phyloP scores from a whole-genome alignment of 2,888 invertebrate species.

The Torymus tubicola region DNA sequence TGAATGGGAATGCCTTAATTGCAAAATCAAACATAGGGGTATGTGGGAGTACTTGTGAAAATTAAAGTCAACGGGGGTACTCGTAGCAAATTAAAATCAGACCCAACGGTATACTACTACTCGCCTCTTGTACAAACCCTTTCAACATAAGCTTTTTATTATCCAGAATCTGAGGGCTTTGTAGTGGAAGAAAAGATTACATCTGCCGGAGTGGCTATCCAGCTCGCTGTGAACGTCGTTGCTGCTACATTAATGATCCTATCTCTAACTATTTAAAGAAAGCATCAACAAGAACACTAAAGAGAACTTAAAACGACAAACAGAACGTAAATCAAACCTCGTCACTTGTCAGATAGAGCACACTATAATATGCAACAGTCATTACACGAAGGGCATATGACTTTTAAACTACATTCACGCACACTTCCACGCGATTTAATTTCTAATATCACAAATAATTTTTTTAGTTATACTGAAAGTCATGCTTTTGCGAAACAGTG shows the following conservation, averaged over 20 bases:
- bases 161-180: slow-evolving; percentile 73
- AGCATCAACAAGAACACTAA: slow-evolving; percentile 26
- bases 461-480: too few species aligned
- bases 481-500: too few species aligned
- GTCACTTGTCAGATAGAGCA: slow-evolving; percentile 22
- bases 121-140: slow-evolving; percentile 38
- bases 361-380: too few species aligned
- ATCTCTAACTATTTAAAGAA: slow-evolving; percentile 67
- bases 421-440: too few species aligned
- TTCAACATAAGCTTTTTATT: slow-evolving; percentile 67
- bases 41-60: slow-evolving; percentile 54
- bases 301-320: slow-evolving; percentile 8
- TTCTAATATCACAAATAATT: too few species aligned
- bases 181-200: slow-evolving; percentile 69
- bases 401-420: too few species aligned
- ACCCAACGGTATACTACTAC: slow-evolving; percentile 13
- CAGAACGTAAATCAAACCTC: slow-evolving; percentile 30
- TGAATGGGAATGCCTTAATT: slow-evolving; percentile 19
- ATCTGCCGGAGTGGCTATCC: slow-evolving; percentile 71
- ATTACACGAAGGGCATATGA: too few species aligned
- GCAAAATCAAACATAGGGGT: slow-evolving; percentile 26
- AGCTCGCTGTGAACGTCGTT: slow-evolving; percentile 72
- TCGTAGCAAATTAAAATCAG: slow-evolving; percentile 37
- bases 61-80: slow-evolving; percentile 32
- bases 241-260: slow-evolving; percentile 72